Evolutionary conservation across 2,113 vertebrate species (phyloP), one percentile per base, ranked within the genome.

Genomic region (Cebus imitator): DNA sequence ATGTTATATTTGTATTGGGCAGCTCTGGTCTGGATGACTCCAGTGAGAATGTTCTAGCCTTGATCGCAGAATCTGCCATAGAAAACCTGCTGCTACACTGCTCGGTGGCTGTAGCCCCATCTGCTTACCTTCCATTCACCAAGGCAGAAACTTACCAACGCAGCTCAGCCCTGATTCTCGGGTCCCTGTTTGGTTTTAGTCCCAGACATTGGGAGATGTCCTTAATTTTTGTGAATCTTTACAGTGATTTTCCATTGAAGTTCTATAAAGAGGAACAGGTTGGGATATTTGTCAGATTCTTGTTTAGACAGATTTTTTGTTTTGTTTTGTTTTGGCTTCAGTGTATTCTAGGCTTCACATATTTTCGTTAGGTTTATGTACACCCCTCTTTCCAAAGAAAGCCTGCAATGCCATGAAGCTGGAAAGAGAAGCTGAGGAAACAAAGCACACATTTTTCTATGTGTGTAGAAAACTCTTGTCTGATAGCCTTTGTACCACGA

Each of bases 301-400:
- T 93, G 32, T 43, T 94, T 40, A 80, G 48, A 75, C 27, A 80
- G 68, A 18, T 50, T 95, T 95, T 91, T 92, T 83, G 43, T 13
- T 91, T 95, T 79, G 43, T 27, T 94, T 95, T 75, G 37, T 27
- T 86, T 83, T 52, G 27, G 40, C 50, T 91, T 57, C 8, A 5
- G 13, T 81, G 12, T 52, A 66, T 84, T 90, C 50, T 61, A 88
- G 68, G 52, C 84, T 94, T 90, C 37, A 25, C 35, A 11, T 78
- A 50, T 85, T 87, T 93, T 58, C 58, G 48, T 85, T 93, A 89
- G 37, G 80, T 89, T 83, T 94, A 45, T 55, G 4, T 80, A 32
- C 3, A 80, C 25, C 10, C 0, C 12, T 97, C 27, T 57, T 84
- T 76, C 50, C 37, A 50, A 84, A 88, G 75, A 72, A 95, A 93